These are phyloP conservation scores for Psettodes erumei DNA, from an alignment of 2,113 vertebrate genomes.

Conservation along the genomic window DNA sequence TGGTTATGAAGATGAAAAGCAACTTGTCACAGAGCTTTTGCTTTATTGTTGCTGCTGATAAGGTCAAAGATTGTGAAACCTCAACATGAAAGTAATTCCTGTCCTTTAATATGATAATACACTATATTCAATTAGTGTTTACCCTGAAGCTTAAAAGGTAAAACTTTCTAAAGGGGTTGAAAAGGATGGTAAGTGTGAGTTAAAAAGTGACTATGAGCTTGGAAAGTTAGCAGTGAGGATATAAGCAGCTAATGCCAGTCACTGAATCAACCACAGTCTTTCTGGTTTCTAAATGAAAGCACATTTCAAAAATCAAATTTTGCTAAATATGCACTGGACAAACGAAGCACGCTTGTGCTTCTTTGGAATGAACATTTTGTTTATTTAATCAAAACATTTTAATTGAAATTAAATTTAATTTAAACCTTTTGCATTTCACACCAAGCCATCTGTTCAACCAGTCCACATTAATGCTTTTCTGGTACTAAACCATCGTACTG, in stretches of 20 bases:
- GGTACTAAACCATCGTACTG: not conserved
- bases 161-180: conserved; percentile 44
- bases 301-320: conserved; percentile 22
- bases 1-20: conserved; percentile 54
- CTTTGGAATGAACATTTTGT: conserved; percentile 15
- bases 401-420: no score
- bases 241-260: conserved; percentile 11
- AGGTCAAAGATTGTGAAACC: conserved; percentile 56
- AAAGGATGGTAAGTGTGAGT: conserved; percentile 38
- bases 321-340: not conserved
- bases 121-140: conserved; percentile 68
- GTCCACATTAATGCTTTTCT: not conserved
- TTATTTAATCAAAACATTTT: conserved; percentile 29
- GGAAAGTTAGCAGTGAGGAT: conserved; percentile 24
- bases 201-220: conserved; percentile 44
- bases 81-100: conserved; percentile 51
- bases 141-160: conserved; percentile 46
- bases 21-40: conserved; percentile 44
- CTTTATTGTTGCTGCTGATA: conserved; percentile 55
- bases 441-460: not conserved
- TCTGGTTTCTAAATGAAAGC: conserved; percentile 48
- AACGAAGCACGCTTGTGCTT: not conserved
- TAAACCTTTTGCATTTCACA: conserved; percentile 25
- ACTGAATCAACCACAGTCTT: conserved; percentile 34
- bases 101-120: conserved; percentile 64